A percentile compares a stretch with the other conserved stretches of the same genome.
phyloP scores from a whole-genome alignment of 2,888 invertebrate genomes.

The Lasioglossum vierecki region DNA sequence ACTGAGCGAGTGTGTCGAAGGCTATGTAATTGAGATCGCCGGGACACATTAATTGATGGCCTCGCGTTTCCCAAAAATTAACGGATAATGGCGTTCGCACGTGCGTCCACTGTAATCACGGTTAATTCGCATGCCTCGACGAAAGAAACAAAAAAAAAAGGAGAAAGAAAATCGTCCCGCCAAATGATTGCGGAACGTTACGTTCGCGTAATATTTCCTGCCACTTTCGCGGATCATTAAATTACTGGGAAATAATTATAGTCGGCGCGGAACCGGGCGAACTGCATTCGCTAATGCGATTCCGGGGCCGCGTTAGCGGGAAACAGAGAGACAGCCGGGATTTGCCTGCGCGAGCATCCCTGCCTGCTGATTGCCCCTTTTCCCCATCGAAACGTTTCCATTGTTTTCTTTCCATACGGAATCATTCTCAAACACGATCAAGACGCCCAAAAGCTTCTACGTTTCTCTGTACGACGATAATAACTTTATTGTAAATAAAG shows the following conservation, averaged over 20 bases:
- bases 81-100: neutral
- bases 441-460: too few relatives aligned
- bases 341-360: neutral
- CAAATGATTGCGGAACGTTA: neutral
- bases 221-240: conserved; percentile 17
- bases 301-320: neutral
- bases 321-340: neutral
- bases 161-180: neutral
- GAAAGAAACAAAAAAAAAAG: neutral
- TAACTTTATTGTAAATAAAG: too few relatives aligned
- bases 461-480: too few relatives aligned
- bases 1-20: neutral
- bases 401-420: neutral
- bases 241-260: conserved; percentile 12
- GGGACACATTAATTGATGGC: neutral
- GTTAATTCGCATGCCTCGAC: neutral
- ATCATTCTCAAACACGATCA: too few relatives aligned
- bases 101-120: neutral
- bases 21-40: neutral
- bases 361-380: neutral
- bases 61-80: conserved; percentile 1
- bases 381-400: neutral
- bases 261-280: conserved; percentile 10
- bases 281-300: neutral
- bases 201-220: neutral